Base-by-base conservation (phyloP, 2,113 vertebrate genomes). In the Sorex fumeus region DNA sequence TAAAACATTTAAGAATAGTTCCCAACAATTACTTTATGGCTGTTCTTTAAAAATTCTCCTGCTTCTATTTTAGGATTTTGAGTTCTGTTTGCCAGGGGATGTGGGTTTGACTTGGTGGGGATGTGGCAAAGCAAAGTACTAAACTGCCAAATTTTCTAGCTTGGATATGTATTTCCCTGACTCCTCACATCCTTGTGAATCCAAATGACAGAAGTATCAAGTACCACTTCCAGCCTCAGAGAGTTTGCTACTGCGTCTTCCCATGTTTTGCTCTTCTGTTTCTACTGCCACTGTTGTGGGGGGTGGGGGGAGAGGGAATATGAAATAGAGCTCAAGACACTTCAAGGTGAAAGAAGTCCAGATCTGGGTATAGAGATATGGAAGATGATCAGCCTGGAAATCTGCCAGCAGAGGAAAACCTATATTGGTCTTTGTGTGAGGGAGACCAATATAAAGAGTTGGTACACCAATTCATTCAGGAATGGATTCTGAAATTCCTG, bases 401-500 rank as follows among this genome's bases (percentile, higher is more conserved):
- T 30, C 60, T 90, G 40, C 12, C 64, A 69, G 69, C 32, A 76
- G 40, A 79, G 71, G 40, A 57, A 69, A 71, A 47, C 16, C 9
- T 67, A 36, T 50, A 28, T 23, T 85, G 30, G 50, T 40, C 28
- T 85, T 43, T n/a, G 60, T 13, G 23, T 53, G 15, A 15, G 62
- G 57, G 16, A 88, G 76, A 64, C 40, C 83, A 2, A 0, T 82
- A 70, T n/a, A 30, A 79, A 90, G 2, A 13, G 40, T 77, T 34
- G 16, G 7, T 18, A 0, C 76, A n/a, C 53, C 75, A 88, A 86
- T 86, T 91, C 72, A 88, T 74, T 36, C 32, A 32, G 72, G 47
- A 27, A 80, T 81, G 30, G 40, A 81, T 40, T 16, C 50, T 93
- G 23, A 57, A 34, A 82, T 92, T 79, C 62, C 86, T 75, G 60